Percentiles rank a stretch among this genome's conserved stretches.
Evolutionary conservation across 2,797 vertebrate genomes (phyloP).

Genomic region (Galagoides demidoff): DNA sequence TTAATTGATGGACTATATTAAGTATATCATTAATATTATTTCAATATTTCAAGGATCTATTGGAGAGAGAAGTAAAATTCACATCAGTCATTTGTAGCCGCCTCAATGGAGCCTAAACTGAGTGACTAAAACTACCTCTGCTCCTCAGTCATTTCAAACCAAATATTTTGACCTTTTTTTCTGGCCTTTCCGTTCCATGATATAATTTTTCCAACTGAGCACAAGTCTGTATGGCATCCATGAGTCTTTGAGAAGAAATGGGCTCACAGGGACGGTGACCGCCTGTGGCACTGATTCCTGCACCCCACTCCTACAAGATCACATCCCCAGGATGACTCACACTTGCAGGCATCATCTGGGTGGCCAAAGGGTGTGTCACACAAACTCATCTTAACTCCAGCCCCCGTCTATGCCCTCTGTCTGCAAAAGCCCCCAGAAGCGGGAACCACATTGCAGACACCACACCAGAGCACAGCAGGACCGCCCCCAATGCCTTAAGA

Average conservation of each 20-base stretch:
- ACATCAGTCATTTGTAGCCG: constrained; percentile 15
- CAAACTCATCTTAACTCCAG: neutral
- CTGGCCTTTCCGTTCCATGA: neutral
- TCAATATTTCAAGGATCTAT: constrained; percentile 45
- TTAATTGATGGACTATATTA: constrained; percentile 19
- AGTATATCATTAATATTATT: constrained; percentile 10
- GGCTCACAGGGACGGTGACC: neutral
- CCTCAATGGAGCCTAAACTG: neutral
- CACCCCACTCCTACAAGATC: neutral
- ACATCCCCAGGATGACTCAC: neutral
- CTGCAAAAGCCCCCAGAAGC: neutral
- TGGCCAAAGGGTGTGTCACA: neutral
- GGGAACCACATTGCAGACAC: neutral
- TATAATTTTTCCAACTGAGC: neutral
- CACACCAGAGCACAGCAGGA: neutral
- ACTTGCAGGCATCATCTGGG: neutral
- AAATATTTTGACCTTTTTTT: neutral
- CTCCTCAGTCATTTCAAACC: neutral
- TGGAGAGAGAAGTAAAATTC: constrained; percentile 39
- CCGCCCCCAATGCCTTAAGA: neutral
- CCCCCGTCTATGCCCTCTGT: neutral
- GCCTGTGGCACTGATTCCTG: neutral
- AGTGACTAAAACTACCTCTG: neutral
- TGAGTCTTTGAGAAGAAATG: neutral
- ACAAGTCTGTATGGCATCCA: neutral